These are phyloP conservation scores for Fratercula arctica DNA, from an alignment of 2,797 vertebrate genomes.

Conservation along the genomic window DNA sequence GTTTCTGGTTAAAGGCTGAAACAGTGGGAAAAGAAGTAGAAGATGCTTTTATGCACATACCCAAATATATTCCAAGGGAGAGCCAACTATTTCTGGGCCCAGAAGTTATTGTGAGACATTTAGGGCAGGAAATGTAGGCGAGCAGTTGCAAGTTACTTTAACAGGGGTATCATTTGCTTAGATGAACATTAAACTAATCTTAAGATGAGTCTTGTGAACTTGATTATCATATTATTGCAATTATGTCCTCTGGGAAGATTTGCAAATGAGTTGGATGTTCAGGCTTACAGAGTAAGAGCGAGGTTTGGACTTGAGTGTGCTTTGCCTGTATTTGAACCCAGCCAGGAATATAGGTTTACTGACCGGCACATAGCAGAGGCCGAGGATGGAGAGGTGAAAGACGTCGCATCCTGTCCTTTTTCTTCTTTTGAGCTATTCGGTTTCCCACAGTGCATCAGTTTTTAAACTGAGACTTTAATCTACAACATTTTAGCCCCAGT, in stretches of 20 bases:
- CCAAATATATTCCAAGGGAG: neutral
- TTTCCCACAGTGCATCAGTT: neutral
- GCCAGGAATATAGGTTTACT: neutral
- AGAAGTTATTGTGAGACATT: neutral
- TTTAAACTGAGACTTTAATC: constrained; percentile 10
- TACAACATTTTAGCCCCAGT: neutral
- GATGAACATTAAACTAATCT: neutral
- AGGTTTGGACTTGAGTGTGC: neutral
- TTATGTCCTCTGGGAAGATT: neutral
- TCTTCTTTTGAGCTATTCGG: neutral
- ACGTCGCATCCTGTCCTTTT: neutral
- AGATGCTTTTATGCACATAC: neutral
- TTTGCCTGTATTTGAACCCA: neutral
- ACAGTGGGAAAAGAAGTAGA: neutral
- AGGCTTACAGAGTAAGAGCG: neutral
- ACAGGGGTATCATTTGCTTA: neutral
- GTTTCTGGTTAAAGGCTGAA: neutral
- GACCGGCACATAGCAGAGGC: neutral
- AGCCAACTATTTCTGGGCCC: neutral
- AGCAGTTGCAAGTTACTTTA: neutral
- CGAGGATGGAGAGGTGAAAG: neutral
- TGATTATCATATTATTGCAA: neutral
- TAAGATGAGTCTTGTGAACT: neutral
- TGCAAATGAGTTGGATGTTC: neutral
- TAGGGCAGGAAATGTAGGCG: neutral